A percentile compares a stretch with the other conserved stretches of the same genome.
Evolutionary conservation across 2,797 vertebrate genomes (phyloP).

Genomic region (Acestrorhynchus altus): DNA sequence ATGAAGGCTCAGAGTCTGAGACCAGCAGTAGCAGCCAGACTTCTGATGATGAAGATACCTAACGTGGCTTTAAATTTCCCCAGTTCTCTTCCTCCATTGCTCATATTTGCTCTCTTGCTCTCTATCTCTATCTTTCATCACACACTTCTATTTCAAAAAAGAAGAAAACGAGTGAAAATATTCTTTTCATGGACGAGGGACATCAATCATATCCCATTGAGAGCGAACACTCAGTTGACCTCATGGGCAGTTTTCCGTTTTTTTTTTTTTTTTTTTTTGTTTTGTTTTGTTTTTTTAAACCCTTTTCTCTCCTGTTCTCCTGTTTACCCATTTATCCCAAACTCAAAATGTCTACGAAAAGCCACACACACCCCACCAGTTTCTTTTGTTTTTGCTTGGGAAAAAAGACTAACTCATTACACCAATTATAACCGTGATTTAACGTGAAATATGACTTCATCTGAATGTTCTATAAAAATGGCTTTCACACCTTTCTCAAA

Average conservation of each 20-base stretch:
- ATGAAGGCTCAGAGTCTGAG: slow-evolving; percentile 93
- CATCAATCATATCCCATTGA: slow-evolving; percentile 89
- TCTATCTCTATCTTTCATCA: slow-evolving; percentile 77
- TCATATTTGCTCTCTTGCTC: slow-evolving; percentile 65
- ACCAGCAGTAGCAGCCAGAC: slow-evolving; percentile 97
- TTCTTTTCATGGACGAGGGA: slow-evolving; percentile 92
- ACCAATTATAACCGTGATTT: slow-evolving; percentile 64
- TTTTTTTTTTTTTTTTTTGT: slow-evolving; percentile 34
- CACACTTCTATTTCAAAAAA: slow-evolving; percentile 69
- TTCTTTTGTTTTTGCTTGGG: slow-evolving; percentile 55
- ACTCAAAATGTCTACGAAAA: slow-evolving; percentile 58
- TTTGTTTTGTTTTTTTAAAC: background rate
- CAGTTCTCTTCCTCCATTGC: slow-evolving; percentile 73
- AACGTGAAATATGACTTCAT: slow-evolving; percentile 62
- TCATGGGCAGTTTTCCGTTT: slow-evolving; percentile 64
- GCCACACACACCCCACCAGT: slow-evolving; percentile 51
- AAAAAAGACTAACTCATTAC: slow-evolving; percentile 64
- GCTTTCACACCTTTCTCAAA: slow-evolving; percentile 57
- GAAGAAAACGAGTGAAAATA: slow-evolving; percentile 46
- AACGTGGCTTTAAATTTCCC: slow-evolving; percentile 80
- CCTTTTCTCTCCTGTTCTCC: slow-evolving; percentile 43
- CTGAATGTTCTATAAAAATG: slow-evolving; percentile 66
- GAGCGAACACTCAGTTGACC: slow-evolving; percentile 66
- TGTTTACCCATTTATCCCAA: slow-evolving; percentile 51
- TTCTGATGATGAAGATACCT: slow-evolving; percentile 90